phyloP scores from a whole-genome alignment of 2,888 invertebrate species.

The Habrosyne pyritoides region DNA sequence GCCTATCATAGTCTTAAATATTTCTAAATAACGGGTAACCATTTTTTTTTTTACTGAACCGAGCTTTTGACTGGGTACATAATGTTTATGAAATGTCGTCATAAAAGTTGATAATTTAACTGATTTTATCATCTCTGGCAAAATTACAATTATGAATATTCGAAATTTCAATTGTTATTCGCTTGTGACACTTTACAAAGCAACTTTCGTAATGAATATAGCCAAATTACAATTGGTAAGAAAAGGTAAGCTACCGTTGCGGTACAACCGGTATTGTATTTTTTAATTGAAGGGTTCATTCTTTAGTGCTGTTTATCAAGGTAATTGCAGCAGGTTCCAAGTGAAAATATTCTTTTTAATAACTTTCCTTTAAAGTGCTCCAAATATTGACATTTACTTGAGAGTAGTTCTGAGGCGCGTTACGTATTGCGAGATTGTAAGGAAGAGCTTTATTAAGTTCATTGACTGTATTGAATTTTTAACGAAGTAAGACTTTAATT shows the following conservation, averaged over 20 bases:
- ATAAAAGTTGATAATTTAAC: too few species aligned
- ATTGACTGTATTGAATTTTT: not conserved
- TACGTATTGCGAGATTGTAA: not conserved
- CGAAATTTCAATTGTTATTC: slow-evolving; percentile 47
- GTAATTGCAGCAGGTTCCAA: slow-evolving; percentile 69
- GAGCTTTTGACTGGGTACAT: too few species aligned
- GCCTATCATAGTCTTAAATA: too few species aligned
- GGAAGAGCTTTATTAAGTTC: not conserved
- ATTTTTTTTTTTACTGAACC: too few species aligned
- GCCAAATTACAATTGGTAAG: slow-evolving; percentile 57
- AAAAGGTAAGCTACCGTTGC: slow-evolving; percentile 43
- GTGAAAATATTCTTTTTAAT: slow-evolving; percentile 70
- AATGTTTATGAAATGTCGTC: not conserved
- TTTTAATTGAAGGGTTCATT: slow-evolving; percentile 74
- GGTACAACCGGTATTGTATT: slow-evolving; percentile 62
- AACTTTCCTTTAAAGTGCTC: slow-evolving; percentile 72
- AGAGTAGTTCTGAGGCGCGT: slow-evolving; percentile 12
- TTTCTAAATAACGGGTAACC: too few species aligned
- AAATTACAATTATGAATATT: slow-evolving; percentile 16
- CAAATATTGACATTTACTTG: slow-evolving; percentile 68
- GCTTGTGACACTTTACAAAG: slow-evolving; percentile 47
- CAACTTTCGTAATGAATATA: slow-evolving; percentile 60
- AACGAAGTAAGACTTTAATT: not conserved
- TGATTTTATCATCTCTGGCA: too few species aligned
- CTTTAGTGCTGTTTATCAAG: slow-evolving; percentile 61